Base-by-base conservation (phyloP, 2,888 invertebrate genomes). In the Galerucella pusilla region DNA sequence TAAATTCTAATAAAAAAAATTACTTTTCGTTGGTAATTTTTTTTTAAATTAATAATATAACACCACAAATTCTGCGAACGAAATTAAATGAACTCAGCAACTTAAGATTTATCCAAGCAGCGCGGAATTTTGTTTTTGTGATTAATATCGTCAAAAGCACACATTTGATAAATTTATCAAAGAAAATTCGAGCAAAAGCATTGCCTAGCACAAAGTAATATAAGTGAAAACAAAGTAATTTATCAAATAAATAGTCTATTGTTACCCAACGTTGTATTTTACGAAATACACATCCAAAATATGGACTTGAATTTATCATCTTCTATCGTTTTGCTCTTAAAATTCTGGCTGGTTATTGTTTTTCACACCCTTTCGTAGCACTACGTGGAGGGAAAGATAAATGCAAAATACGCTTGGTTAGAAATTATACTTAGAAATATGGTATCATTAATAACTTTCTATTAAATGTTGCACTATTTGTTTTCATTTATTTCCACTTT, bases 211-310 rank as follows among this genome's bases (percentile, higher is more conserved):
- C 81, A 83, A 84, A 83, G 83, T 84, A 85, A 83, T 86, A 83
- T 86, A 86, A 85, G 85, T 85, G 85, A 86, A 87, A 86, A 84
- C 81, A 83, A 80, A 81, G 85, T 85, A 87, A 87, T 87, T 87
- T 87, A 87, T 87, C 87, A 87, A 86, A 86, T 85, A 87, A 87
- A 87, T 87, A 86, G 85, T 84, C 85, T 85, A 87, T 87, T 87
- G 87, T 87, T 85, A 80, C 82, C 82, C 79, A 80, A 83, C 84
- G 84, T 84, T 84, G 82, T 83, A 81, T 83, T 85, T 85, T 84
- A 83, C 83, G 83, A 80, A 82, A 83, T 81, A 81, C 79, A 83
- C 84, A 85, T 84, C 83, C 85, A 84, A 86, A 87, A 86, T 86
- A 86, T 86, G 85, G 86, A 85, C 84, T 82, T 80, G 83, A 86